Evolutionary conservation across 2,113 vertebrate genomes (phyloP).

Genomic region (Hassar affinis): DNA sequence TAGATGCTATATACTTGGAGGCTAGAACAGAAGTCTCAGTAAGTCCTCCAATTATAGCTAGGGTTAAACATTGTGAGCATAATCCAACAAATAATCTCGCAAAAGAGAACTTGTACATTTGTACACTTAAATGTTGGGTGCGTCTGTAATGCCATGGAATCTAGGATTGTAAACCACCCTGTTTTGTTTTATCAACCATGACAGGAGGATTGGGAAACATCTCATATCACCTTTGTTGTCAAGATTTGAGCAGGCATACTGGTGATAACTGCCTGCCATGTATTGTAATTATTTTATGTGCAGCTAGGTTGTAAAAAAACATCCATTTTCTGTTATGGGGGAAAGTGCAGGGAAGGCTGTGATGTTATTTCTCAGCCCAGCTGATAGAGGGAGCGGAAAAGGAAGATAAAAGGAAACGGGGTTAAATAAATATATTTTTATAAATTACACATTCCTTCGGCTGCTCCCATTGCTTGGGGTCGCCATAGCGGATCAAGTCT

Average conservation of each 20-base stretch:
- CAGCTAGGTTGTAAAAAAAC: not conserved
- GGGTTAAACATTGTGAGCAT: not conserved
- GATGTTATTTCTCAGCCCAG: too few relatives aligned
- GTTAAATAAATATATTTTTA: too few relatives aligned
- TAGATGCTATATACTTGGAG: not conserved
- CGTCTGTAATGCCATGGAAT: not conserved
- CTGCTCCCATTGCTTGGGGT: too few relatives aligned
- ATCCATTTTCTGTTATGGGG: too few relatives aligned
- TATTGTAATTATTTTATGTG: not conserved
- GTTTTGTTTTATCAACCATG: conserved; percentile 5
- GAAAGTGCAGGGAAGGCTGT: too few relatives aligned
- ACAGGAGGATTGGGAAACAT: conserved; percentile 10
- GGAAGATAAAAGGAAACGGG: too few relatives aligned
- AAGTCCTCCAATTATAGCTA: not conserved
- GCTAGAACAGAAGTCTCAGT: not conserved
- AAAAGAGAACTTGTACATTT: not conserved
- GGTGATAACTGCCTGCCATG: not conserved
- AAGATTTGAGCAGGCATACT: not conserved
- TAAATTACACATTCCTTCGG: too few relatives aligned
- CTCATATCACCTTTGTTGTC: conserved; percentile 2
- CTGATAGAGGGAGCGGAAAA: too few relatives aligned
- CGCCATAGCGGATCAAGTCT: too few relatives aligned
- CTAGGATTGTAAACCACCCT: not conserved
- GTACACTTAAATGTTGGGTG: not conserved
- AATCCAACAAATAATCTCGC: not conserved